Evolutionary conservation across 2,113 vertebrate species (phyloP).

Genomic region (Chaetodon auriga): DNA sequence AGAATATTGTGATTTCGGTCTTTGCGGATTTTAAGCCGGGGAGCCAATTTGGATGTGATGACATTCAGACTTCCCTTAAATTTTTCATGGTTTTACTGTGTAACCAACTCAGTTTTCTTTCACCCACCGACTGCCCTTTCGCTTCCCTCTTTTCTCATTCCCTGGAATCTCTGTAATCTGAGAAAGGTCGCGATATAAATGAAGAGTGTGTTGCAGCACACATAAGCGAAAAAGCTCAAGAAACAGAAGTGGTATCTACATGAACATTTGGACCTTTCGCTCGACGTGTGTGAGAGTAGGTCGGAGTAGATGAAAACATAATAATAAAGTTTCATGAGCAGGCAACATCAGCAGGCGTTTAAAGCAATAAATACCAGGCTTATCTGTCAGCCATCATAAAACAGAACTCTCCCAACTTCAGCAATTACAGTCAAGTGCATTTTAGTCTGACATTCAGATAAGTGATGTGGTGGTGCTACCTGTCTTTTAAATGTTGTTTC

Average conservation of each 20-base stretch:
- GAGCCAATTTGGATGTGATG: conserved; percentile 2
- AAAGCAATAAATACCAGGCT: conserved; percentile 45
- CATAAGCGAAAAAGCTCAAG: background rate
- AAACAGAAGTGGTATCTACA: background rate
- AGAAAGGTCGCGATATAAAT: background rate
- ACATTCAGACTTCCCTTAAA: conserved; percentile 28
- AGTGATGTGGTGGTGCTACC: background rate
- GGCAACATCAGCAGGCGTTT: conserved; percentile 13
- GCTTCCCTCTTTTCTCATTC: conserved; percentile 40
- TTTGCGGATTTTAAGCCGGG: background rate
- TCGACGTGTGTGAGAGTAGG: background rate
- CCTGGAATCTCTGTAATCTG: conserved; percentile 7
- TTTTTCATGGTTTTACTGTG: conserved; percentile 8
- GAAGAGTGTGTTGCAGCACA: background rate
- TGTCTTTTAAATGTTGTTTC: conserved; percentile 4
- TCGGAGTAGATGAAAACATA: background rate
- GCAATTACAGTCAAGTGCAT: conserved; percentile 3
- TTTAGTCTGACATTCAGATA: conserved; percentile 1
- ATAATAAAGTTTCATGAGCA: conserved; percentile 9
- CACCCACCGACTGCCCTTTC: conserved; percentile 1
- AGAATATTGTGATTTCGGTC: background rate
- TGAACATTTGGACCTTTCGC: background rate
- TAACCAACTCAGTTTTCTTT: background rate
- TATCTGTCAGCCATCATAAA: conserved; percentile 47
- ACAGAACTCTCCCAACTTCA: background rate